These are phyloP conservation scores for Proterorhinus semilunaris DNA, from an alignment of 2,113 vertebrate species.

Conservation along the genomic window DNA sequence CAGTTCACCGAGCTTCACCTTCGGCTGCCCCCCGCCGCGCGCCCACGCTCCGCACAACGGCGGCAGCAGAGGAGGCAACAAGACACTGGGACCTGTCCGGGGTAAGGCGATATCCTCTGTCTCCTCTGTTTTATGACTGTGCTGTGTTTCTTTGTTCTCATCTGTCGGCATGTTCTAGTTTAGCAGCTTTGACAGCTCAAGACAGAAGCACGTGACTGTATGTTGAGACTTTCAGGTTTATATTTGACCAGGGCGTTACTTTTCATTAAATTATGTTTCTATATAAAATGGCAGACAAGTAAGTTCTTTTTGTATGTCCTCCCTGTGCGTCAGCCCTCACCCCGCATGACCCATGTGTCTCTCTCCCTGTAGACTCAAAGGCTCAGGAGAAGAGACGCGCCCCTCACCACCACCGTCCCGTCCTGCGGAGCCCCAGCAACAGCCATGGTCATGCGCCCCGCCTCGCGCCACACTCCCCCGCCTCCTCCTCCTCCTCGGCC, in stretches of 20 bases:
- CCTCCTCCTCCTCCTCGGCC: slow-evolving; percentile 72
- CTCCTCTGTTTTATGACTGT: slow-evolving; percentile 9
- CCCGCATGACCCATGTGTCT: slow-evolving; percentile 54
- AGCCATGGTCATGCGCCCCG: slow-evolving; percentile 60
- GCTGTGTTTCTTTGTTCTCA: not conserved
- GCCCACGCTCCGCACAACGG: slow-evolving; percentile 54
- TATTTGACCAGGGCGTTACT: not conserved
- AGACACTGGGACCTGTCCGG: slow-evolving; percentile 78
- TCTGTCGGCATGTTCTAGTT: not conserved
- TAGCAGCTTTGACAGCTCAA: not conserved
- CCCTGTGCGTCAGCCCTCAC: slow-evolving; percentile 9
- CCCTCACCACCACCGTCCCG: slow-evolving; percentile 77
- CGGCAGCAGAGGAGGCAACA: slow-evolving; percentile 49
- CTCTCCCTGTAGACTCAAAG: slow-evolving; percentile 77
- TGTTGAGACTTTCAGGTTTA: not conserved
- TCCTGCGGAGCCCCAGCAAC: slow-evolving; percentile 76
- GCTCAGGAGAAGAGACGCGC: slow-evolving; percentile 83
- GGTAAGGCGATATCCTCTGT: slow-evolving; percentile 78
- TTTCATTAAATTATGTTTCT: too few species aligned
- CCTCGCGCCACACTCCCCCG: slow-evolving; percentile 56
- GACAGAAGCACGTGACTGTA: not conserved
- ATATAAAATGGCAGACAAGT: too few species aligned
- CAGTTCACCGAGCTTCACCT: slow-evolving; percentile 87
- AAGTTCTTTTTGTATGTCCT: not conserved
- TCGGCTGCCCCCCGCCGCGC: slow-evolving; percentile 71